phyloP scores from a whole-genome alignment of 1,140 invertebrate species.

The Trachelipus rathkii region DNA sequence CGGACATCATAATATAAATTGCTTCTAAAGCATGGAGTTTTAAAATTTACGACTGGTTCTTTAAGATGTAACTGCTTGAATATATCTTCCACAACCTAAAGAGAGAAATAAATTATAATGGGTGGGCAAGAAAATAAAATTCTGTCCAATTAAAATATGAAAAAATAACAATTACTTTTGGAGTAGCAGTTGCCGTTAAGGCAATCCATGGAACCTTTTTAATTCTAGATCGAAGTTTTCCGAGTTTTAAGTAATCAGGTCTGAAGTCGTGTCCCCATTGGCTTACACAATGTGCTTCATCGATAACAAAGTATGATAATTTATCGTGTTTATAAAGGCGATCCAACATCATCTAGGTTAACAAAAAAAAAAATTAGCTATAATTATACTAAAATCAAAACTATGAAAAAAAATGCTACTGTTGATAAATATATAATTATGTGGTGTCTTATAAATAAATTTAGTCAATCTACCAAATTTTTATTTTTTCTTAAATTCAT shows the following conservation, averaged over 20 bases:
- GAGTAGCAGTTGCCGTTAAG: conserved; percentile 84
- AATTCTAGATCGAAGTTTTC: conserved; percentile 64
- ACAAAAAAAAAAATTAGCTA: too few species aligned
- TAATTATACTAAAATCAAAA: too few species aligned
- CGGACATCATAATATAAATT: conserved; percentile 68
- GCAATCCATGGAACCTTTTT: conserved; percentile 75
- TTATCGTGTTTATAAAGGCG: conserved; percentile 55
- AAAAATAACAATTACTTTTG: conserved; percentile 48
- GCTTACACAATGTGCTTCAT: conserved; percentile 97
- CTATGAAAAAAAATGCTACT: too few species aligned
- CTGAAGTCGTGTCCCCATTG: conserved; percentile 98
- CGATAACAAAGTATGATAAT: conserved; percentile 67
- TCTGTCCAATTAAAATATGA: conserved; percentile 45
- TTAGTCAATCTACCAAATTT: too few species aligned
- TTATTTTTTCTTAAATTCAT: too few species aligned
- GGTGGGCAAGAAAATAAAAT: too few species aligned
- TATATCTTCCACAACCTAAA: conserved; percentile 59
- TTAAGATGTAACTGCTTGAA: conserved; percentile 56
- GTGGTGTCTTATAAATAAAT: too few species aligned
- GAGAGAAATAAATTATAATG: conserved; percentile 1
- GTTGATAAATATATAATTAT: too few species aligned
- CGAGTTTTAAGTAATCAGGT: conserved; percentile 81
- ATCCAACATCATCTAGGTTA: conserved; percentile 51
- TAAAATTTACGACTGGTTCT: conserved; percentile 58
- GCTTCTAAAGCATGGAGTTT: conserved; percentile 60